These are phyloP conservation scores for Phaethon lepturus DNA, from an alignment of 2,113 vertebrate genomes.

Conservation along the genomic window DNA sequence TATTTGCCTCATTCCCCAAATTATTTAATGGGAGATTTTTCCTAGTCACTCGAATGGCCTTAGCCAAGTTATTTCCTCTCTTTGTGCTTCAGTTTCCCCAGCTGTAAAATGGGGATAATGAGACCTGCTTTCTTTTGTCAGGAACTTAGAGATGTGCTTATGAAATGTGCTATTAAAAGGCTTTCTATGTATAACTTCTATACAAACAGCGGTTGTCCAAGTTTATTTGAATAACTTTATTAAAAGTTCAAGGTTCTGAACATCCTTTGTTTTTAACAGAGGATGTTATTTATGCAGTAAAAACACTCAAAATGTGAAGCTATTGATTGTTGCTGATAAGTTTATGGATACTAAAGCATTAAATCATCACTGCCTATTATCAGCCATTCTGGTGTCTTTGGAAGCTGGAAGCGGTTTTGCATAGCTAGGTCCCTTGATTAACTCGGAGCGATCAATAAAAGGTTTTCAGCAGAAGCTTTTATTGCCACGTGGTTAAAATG, in stretches of 20 bases:
- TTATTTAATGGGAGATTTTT: conserved; percentile 6
- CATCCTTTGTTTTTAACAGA: conserved; percentile 60
- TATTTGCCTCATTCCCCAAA: neutral
- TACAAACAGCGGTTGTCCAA: conserved; percentile 51
- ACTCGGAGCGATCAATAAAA: conserved; percentile 38
- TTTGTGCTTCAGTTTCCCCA: conserved; percentile 54
- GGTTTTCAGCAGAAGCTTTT: conserved; percentile 64
- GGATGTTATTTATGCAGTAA: conserved; percentile 55
- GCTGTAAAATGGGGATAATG: conserved; percentile 44
- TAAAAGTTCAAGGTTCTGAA: conserved; percentile 20
- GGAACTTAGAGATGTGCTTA: conserved; percentile 43
- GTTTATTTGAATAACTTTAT: conserved; percentile 54
- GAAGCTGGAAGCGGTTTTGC: conserved; percentile 21
- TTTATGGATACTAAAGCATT: conserved; percentile 62
- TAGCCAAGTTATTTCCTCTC: conserved; percentile 57
- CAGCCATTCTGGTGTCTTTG: neutral
- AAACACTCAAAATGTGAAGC: conserved; percentile 43
- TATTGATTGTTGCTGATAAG: conserved; percentile 59
- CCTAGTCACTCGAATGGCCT: neutral
- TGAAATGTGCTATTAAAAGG: conserved; percentile 44
- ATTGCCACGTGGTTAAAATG: conserved; percentile 34
- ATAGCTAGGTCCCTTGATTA: conserved; percentile 19
- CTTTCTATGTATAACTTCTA: conserved; percentile 57
- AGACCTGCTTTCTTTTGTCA: conserved; percentile 59
- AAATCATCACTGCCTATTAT: conserved; percentile 39